phyloP scores from a whole-genome alignment of 2,888 invertebrate genomes.

The Perdita meconis region DNA sequence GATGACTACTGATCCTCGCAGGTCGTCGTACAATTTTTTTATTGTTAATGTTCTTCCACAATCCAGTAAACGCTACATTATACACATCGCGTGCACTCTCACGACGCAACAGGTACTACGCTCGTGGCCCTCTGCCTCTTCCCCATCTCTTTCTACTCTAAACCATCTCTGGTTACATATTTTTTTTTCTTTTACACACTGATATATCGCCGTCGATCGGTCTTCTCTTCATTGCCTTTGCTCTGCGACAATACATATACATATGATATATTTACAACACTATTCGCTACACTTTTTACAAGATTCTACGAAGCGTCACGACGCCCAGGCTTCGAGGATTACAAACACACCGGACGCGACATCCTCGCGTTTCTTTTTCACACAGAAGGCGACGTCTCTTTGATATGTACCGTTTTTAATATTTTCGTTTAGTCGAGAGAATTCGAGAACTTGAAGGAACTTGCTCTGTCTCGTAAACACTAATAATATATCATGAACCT shows the following conservation, averaged over 20 bases:
- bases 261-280: conserved; percentile 44
- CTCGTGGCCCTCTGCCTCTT: conserved; percentile 60
- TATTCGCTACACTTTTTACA: conserved; percentile 54
- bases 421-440: conserved; percentile 62
- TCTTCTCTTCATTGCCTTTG: conserved; percentile 14
- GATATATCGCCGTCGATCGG: conserved; percentile 30
- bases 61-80: conserved; percentile 55
- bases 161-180: neutral
- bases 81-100: conserved; percentile 61
- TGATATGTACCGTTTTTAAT: conserved; percentile 76
- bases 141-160: neutral
- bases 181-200: neutral
- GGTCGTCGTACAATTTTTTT: conserved; percentile 52
- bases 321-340: conserved; percentile 34
- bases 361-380: conserved; percentile 2
- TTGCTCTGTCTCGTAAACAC: conserved; percentile 48
- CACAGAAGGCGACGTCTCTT: conserved; percentile 71
- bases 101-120: conserved; percentile 76
- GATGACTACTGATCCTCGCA: conserved; percentile 51
- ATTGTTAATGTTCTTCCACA: conserved; percentile 54
- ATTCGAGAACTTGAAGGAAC: conserved; percentile 67
- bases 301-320: conserved; percentile 29
- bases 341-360: conserved; percentile 5
- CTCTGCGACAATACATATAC: conserved; percentile 31
- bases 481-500: conserved; percentile 21